Evolutionary conservation across 1,140 invertebrate genomes (phyloP), one percentile per base, ranked within the genome.

Genomic region (Periplaneta americana): DNA sequence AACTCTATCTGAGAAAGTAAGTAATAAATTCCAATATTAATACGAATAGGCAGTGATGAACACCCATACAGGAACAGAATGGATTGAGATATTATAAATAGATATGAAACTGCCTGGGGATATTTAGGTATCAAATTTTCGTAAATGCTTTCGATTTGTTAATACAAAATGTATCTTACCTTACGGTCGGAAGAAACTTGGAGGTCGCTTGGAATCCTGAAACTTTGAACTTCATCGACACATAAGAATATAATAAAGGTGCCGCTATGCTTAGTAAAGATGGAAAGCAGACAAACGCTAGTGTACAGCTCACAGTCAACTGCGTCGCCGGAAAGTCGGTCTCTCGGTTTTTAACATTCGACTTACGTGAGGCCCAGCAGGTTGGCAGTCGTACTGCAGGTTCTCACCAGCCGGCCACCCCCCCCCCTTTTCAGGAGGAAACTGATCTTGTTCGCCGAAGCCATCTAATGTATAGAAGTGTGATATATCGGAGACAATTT

Each of bases 161-260:
- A 28, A 66, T 8, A 66, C 28, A 66, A 28, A 66, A 48, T 34
- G 15, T 17, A 18, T 35, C 77, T 82, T 83, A 84, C 84, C 84
- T 82, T 33, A 84, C 82, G 79, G 82, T 82, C 79, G 83, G 83
- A 77, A 84, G 82, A 83, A 82, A 84, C 76, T 83, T 84, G 78
- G 80, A 80, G 34, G 81, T 80, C 32, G 84, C 78, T 84, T 83
- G 74, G 77, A 83, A 83, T 37, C 81, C 84, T 74, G 74, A 35
- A 74, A 83, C 77, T 80, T 78, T 80, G 79, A 81, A 83, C 81
- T 82, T 82, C 84, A 84, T 84, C 80, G 82, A 84, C 84, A 84
- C 84, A 84, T 84, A 81, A 75, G 74, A 78, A 66, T 66, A 1
- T 5, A 28, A 66, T n/a, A 66, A 66, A 28, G 28, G 39, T 28